phyloP scores from a whole-genome alignment of 2,888 invertebrate genomes.

The Agrilus cyanescens region DNA sequence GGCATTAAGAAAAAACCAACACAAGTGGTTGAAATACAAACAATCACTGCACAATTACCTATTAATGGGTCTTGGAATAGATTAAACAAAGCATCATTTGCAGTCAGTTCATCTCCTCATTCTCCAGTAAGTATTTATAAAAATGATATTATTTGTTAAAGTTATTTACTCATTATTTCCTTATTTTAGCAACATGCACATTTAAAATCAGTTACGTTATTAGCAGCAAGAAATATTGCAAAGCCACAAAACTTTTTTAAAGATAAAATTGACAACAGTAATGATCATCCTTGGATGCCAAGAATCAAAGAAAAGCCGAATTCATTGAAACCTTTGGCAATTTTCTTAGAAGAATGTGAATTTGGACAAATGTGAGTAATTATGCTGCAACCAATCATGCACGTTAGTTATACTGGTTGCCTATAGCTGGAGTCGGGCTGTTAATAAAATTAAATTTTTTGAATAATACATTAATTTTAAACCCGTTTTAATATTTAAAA shows the following conservation, averaged over 20 bases:
- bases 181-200: slow-evolving; percentile 7
- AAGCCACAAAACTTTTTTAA: slow-evolving; percentile 79
- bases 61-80: slow-evolving; percentile 53
- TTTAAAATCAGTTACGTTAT: slow-evolving; percentile 38
- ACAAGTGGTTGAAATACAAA: slow-evolving; percentile 39
- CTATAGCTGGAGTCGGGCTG: no score
- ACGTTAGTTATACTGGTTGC: no score
- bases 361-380: slow-evolving; percentile 42
- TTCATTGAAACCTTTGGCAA: slow-evolving; percentile 65
- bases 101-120: slow-evolving; percentile 19
- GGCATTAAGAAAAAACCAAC: slow-evolving; percentile 45
- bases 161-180: background rate
- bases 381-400: no score
- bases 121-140: slow-evolving; percentile 10
- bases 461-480: no score
- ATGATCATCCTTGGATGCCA: slow-evolving; percentile 65
- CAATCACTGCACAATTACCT: slow-evolving; percentile 30
- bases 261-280: slow-evolving; percentile 72
- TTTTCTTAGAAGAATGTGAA: slow-evolving; percentile 57
- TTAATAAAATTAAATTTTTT: no score
- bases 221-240: slow-evolving; percentile 59
- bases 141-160: background rate
- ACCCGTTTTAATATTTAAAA: no score
- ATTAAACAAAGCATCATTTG: slow-evolving; percentile 24
- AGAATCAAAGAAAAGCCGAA: slow-evolving; percentile 80